Conservation (phyloP, 2,113 vertebrate genomes). For the Thomomys bottae region DNA sequence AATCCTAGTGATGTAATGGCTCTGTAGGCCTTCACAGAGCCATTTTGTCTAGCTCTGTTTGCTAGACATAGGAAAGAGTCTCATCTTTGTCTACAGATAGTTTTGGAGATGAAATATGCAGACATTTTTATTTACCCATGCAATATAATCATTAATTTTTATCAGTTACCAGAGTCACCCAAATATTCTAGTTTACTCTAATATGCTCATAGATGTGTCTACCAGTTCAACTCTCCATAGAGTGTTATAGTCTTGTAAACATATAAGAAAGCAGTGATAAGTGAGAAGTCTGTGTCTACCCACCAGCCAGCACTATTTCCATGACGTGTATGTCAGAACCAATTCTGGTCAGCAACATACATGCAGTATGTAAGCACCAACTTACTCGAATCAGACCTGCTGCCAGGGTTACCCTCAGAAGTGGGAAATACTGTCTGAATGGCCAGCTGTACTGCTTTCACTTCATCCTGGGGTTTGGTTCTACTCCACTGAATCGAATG, state of each 20-base stretch:
- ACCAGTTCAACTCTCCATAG: neutral
- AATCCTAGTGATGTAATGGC: neutral
- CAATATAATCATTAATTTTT: constrained; percentile 27
- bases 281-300: neutral
- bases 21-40: neutral
- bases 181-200: constrained; percentile 29
- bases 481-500: constrained; percentile 88
- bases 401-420: constrained; percentile 84
- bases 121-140: constrained; percentile 22
- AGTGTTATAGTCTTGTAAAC: constrained; percentile 3
- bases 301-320: neutral
- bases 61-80: neutral
- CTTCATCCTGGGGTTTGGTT: constrained; percentile 88
- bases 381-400: constrained; percentile 90
- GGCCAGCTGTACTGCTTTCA: constrained; percentile 91
- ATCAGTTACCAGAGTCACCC: neutral
- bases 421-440: constrained; percentile 88
- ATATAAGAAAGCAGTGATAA: neutral
- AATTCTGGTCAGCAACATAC: neutral
- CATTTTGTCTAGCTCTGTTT: too few relatives aligned
- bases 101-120: constrained; percentile 25
- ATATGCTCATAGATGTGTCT: neutral
- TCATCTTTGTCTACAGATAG: neutral
- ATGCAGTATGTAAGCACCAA: rapidly evolving
- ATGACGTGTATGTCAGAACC: neutral